Conservation (phyloP, 2,888 invertebrate species). For the Apeira syringaria region DNA sequence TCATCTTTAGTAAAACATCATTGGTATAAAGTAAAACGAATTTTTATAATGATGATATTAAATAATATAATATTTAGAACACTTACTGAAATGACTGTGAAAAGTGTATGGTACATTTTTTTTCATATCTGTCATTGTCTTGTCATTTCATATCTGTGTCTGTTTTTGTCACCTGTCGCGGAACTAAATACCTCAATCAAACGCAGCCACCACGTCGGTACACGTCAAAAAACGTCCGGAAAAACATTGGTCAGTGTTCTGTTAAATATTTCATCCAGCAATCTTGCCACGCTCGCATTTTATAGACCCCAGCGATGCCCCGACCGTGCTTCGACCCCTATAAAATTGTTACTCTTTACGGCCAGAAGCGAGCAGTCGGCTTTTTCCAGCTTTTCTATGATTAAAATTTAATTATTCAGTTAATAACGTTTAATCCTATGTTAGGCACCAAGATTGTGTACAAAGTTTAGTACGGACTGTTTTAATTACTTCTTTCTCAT, state of each 20-base stretch:
- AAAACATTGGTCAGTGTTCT: conserved; percentile 38
- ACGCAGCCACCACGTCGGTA: conserved; percentile 1
- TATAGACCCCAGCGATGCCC: conserved; percentile 36
- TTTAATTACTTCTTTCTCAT: too few relatives aligned
- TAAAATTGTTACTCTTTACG: conserved; percentile 59
- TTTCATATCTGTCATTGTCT: too few relatives aligned
- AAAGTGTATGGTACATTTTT: too few relatives aligned
- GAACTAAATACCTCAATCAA: too few relatives aligned
- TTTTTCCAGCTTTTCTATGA: conserved; percentile 43
- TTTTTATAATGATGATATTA: too few relatives aligned
- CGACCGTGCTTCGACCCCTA: conserved; percentile 41
- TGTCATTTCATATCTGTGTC: too few relatives aligned
- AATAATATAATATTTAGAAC: too few relatives aligned
- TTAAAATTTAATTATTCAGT: conserved; percentile 40
- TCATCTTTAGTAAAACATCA: too few relatives aligned
- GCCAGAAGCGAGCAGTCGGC: conserved; percentile 30
- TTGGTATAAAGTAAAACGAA: too few relatives aligned
- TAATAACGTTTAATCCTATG: conserved; percentile 16
- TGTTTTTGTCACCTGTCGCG: too few relatives aligned
- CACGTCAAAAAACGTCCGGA: conserved; percentile 9
- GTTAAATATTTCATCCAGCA: conserved; percentile 60
- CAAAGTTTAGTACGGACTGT: too few relatives aligned
- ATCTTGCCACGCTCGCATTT: conserved; percentile 47
- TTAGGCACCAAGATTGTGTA: background rate
- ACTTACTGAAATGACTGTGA: too few relatives aligned